phyloP scores from a whole-genome alignment of 2,888 invertebrate genomes.

The Platycheirus rosarum region DNA sequence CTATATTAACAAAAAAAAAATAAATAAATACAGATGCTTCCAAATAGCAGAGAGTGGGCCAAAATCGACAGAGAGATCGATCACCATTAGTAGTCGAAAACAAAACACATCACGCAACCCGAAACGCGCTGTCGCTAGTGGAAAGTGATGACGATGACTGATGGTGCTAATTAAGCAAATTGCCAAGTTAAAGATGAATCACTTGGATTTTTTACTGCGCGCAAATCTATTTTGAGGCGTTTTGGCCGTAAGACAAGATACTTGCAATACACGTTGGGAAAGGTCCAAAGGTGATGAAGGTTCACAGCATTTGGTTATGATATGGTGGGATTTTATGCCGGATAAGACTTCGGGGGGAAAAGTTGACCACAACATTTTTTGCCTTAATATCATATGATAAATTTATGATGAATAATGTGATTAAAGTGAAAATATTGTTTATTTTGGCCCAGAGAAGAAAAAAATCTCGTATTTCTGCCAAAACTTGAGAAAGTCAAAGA shows the following conservation, averaged over 20 bases:
- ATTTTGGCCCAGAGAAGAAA: background rate
- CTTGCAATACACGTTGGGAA: slow-evolving; percentile 34
- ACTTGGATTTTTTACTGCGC: background rate
- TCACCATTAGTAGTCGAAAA: slow-evolving; percentile 58
- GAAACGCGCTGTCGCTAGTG: slow-evolving; percentile 37
- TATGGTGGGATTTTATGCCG: slow-evolving; percentile 1
- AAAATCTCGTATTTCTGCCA: slow-evolving; percentile 12
- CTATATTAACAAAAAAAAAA: slow-evolving; percentile 21
- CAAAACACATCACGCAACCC: slow-evolving; percentile 52
- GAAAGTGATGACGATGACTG: slow-evolving; percentile 68
- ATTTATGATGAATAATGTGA: background rate
- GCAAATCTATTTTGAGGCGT: slow-evolving; percentile 12
- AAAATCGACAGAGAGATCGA: slow-evolving; percentile 69
- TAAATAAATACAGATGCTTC: slow-evolving; percentile 21
- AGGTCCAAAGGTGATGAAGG: slow-evolving; percentile 27
- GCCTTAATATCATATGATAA: no score
- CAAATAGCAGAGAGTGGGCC: slow-evolving; percentile 52
- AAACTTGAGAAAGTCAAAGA: slow-evolving; percentile 1
- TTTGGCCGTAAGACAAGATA: background rate
- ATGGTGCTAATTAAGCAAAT: slow-evolving; percentile 51
- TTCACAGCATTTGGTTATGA: background rate
- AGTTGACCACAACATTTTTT: slow-evolving; percentile 1
- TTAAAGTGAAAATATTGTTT: background rate
- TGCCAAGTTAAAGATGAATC: slow-evolving; percentile 45
- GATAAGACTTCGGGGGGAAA: background rate